Conservation (phyloP, 2,888 invertebrate genomes). For the Plebejus anna region DNA sequence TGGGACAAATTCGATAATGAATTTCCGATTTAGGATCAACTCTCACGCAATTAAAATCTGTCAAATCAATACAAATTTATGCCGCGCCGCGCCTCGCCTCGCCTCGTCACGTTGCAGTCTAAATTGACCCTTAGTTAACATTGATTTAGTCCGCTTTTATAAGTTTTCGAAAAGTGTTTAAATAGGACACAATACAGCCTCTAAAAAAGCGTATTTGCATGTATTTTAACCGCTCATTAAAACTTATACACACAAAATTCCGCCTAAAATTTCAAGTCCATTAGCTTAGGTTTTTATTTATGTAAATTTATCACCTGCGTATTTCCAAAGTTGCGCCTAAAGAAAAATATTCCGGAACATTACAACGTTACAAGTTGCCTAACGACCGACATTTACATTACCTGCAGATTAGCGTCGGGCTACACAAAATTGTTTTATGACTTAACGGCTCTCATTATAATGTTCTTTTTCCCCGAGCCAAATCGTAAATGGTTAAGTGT, state of each 20-base stretch:
- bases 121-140: too few relatives aligned
- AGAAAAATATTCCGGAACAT: slow-evolving; percentile 4
- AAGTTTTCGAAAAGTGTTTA: too few relatives aligned
- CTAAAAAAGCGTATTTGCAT: background rate
- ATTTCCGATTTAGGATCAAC: too few relatives aligned
- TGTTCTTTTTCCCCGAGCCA: slow-evolving; percentile 62
- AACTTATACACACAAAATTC: background rate
- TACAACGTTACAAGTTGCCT: slow-evolving; percentile 17
- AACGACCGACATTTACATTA: slow-evolving; percentile 5
- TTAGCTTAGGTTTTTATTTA: slow-evolving; percentile 17
- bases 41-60: too few relatives aligned
- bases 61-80: too few relatives aligned
- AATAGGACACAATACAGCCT: too few relatives aligned
- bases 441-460: slow-evolving; percentile 36
- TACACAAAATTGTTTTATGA: slow-evolving; percentile 36
- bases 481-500: slow-evolving; percentile 74
- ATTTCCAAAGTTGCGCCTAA: slow-evolving; percentile 8
- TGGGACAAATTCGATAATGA: too few relatives aligned
- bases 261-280: slow-evolving; percentile 6
- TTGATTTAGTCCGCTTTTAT: too few relatives aligned
- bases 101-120: too few relatives aligned
- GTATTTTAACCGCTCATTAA: background rate
- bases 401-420: slow-evolving; percentile 15
- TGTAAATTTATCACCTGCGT: slow-evolving; percentile 20
- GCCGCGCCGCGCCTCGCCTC: too few relatives aligned